Conservation (phyloP, 2,888 invertebrate species). For the Microctonus brassicae region DNA sequence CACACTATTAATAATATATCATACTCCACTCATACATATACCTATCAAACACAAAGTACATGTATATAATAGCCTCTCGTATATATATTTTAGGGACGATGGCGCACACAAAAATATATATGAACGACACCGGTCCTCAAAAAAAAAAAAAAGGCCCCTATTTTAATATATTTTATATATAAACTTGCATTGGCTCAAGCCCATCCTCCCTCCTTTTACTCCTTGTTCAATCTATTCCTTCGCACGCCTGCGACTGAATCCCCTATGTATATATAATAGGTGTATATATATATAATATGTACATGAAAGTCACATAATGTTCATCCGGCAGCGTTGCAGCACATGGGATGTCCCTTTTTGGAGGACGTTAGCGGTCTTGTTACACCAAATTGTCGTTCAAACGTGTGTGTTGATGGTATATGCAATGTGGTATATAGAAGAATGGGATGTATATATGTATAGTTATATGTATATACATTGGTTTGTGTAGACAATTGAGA, state of each 20-base stretch:
- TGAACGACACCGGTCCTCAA: neutral
- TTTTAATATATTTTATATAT: neutral
- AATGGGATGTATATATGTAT: no score
- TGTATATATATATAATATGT: neutral
- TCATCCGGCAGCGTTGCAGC: conserved; percentile 13
- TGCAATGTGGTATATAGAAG: neutral
- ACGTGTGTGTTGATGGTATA: conserved; percentile 27
- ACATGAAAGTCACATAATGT: conserved; percentile 25
- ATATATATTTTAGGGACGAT: neutral
- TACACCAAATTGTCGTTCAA: conserved; percentile 50
- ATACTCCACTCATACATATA: neutral
- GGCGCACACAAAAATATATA: neutral
- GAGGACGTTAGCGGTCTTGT: conserved; percentile 54
- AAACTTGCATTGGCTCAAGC: conserved; percentile 18
- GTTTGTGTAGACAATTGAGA: no score
- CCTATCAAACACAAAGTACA: neutral
- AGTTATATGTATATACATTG: no score
- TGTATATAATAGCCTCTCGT: no score
- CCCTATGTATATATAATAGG: neutral
- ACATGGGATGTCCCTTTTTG: conserved; percentile 20
- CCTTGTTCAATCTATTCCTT: conserved; percentile 15
- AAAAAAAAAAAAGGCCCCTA: neutral
- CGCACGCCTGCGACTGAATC: neutral
- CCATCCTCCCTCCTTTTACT: conserved; percentile 28
- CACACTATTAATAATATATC: no score